Evolutionary conservation across 37 sponge, comb jelly and placozoan species (phyloP).

Genomic region (Haliclona indistincta): DNA sequence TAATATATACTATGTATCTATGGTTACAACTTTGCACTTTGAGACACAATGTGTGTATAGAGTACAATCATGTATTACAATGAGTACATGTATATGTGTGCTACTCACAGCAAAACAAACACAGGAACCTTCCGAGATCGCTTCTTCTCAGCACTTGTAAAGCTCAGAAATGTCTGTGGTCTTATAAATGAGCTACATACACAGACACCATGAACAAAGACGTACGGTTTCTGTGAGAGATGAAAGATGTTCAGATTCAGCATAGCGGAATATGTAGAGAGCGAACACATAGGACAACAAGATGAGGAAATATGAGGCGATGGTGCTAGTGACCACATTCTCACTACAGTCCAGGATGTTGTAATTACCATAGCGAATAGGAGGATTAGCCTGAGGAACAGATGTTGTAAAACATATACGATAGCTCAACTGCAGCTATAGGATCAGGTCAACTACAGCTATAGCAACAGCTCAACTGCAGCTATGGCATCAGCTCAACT

Average conservation of each 20-base stretch:
- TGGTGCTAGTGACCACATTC: slow-evolving; percentile 4
- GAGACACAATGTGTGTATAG: neutral
- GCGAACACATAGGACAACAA: slow-evolving; percentile 31
- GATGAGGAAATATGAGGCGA: slow-evolving; percentile 31
- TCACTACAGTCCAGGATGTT: slow-evolving; percentile 2
- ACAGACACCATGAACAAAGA: no score
- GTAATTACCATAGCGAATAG: neutral
- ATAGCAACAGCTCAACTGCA: no score
- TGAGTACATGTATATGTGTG: neutral
- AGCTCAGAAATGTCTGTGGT: slow-evolving; percentile 8
- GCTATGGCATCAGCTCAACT: no score
- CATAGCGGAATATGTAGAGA: slow-evolving; percentile 46
- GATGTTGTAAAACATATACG: neutral
- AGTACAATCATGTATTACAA: neutral
- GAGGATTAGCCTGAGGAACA: neutral
- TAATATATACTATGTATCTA: neutral
- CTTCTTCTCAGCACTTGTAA: neutral
- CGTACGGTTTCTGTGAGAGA: slow-evolving; percentile 59
- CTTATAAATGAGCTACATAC: no score
- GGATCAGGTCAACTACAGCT: neutral
- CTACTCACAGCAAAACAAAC: slow-evolving; percentile 6
- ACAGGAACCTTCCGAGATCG: slow-evolving; percentile 4
- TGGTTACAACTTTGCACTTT: neutral
- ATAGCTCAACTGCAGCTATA: neutral
- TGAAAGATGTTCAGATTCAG: slow-evolving; percentile 42